Evolutionary conservation across 2,888 invertebrate species (phyloP), one percentile per base, ranked within the genome.

Genomic region (Troides helena): DNA sequence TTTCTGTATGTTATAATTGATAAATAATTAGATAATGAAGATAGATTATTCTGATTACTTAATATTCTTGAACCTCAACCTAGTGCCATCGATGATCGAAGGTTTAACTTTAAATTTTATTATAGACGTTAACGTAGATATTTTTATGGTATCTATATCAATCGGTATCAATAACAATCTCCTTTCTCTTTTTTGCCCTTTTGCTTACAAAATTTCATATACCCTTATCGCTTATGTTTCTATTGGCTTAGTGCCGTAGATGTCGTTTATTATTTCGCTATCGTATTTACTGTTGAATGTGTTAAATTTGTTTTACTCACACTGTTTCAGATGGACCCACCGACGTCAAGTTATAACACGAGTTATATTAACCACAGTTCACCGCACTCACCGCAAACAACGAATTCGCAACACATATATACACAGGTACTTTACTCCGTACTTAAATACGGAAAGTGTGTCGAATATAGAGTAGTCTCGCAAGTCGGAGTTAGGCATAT

Each of bases 281-380:
- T 81, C 76, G 79, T 74, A 73, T 74, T 80, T 76, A 81, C 78
- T 79, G 78, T 80, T 30, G 57, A n/a, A 36, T 10, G 30, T 25
- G 68, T 6, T 43, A 36, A 58, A 58, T 10, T 21, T 70, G 62
- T 62, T 61, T 58, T 58, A 43, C n/a, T 62, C 69, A 61, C 65
- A 68, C 72, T 71, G 75, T 72, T 67, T 39, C 85, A 92, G 92
- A 77, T 91, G 85, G 92, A 92, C 79, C 84, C 84, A 39, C 91
- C 92, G 58, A 86, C 87, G 72, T 86, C 88, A 72, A 90, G 80
- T 77, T 92, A 92, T 81, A 92, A 82, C 77, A 80, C 89, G 74
- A 81, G 86, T 75, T 92, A 92, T 75, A 87, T 91, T 72, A 92
- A 92, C 77, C 92, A 92, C 82, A 88, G 83, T 79, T 89, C 91